Evolutionary conservation across 92 coral and sea anemone species (phyloP), one percentile per base, ranked within the genome.

Genomic region (Phymanthus crucifer): DNA sequence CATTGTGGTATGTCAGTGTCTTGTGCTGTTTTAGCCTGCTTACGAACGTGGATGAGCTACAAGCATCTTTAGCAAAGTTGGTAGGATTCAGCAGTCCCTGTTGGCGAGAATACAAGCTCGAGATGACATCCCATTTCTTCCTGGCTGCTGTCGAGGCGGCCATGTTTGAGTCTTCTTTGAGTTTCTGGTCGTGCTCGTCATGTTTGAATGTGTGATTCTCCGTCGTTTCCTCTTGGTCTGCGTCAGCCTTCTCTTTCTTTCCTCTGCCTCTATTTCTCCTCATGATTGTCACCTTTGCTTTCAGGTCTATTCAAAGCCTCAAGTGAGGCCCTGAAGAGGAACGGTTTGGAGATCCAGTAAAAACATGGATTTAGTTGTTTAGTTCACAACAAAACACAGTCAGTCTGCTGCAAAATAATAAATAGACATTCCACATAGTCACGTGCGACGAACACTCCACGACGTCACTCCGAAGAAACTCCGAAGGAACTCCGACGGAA

Each of bases 11-110:
- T 18, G 74, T 92, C 0, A 96, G 93, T 34, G 92, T 91, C 47
- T 90, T 82, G 64, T 89, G 90, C 4, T 93, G 89, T 40, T 86
- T 83, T 21, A 96, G 85, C 56, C 95, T 85, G 78, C 87, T 88
- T 23, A 96, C 94, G 73, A 96, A 78, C 73, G 90, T 88, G 32
- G 86, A 76, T 34, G 96, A 96, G 24, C 98, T 98, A 72, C 94
- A 77, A 35, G 94, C 97, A 24, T 88, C 82, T 71, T 94, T 91
- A 9, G 93, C 81, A 81, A 96, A 96, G 76, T 82, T 82, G 71
- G 69, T 16, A 11, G 99, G 96, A 52, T 87, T 75, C 14, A 89
- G 86, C 29, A 93, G 85, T 26, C 99, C 99, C 48, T 90, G 92
- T 76, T 96, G 96, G 64, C 99, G 96, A 45, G 96, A 86, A 18